Evolutionary conservation across 2,113 vertebrate species (phyloP), one percentile per base, ranked within the genome.

Genomic region (Platycercus adscitus): DNA sequence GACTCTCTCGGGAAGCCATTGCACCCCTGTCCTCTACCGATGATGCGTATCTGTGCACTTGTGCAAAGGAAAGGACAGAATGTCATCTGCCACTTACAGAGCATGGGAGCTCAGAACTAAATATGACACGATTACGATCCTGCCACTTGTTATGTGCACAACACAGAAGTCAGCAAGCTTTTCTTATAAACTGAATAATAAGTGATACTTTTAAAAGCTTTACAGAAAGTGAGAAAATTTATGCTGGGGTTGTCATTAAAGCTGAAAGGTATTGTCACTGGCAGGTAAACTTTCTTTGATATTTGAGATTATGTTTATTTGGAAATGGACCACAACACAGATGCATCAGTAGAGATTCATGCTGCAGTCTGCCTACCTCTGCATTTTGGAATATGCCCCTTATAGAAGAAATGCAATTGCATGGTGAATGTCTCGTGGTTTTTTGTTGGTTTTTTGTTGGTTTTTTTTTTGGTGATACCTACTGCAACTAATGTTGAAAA

Each of bases 1-100:
- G 53, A 80, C 41, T 81, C 89, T 88, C 81, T 64, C 0, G 76
- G 91, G 93, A 89, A 96, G 83, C 65, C 77, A 20, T 9, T 81
- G 86, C 76, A 88, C 93, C 68, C 82, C 69, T 58, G 82, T 95
- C 84, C 93, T 96, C 94, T 95, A 53, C 81, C 11, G 23, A 41
- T 90, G 89, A 92, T 95, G 91, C 63, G 18, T 92, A 24, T 89
- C 93, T 85, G 28, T 73, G 56, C 71, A 75, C 73, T 95, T 93
- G 68, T 93, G 88, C 61, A 81, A 89, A 82, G 81, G 88, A 69
- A 80, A 82, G 64, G 56, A 80, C 49, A 80, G 85, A 89, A 81
- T 82, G 84, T 96, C 81, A 83, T 84, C 77, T 94, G 64, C 77
- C 78, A 60, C 89, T 94, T 92, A 50, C 17, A 82, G 85, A 86